Conservation (phyloP, 2,113 vertebrate genomes). For the Odontesthes bonariensis region DNA sequence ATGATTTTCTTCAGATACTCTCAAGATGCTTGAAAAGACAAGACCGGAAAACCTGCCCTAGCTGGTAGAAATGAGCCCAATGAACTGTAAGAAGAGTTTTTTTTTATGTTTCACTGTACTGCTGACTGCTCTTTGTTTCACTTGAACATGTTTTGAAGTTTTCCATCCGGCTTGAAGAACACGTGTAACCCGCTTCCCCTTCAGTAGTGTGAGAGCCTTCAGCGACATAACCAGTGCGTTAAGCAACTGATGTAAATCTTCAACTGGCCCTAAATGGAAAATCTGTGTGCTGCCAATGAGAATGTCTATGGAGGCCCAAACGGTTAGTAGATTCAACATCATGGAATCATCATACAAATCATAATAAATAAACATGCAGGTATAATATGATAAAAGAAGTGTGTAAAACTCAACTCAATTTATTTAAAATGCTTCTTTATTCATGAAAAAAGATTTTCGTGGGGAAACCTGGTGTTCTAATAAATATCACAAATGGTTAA, state of each 20-base stretch:
- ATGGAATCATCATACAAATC: conserved; percentile 5
- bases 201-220: background rate
- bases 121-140: conserved; percentile 6
- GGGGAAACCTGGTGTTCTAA: background rate
- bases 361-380: conserved; percentile 3
- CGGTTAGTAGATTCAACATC: background rate
- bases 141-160: conserved; percentile 3
- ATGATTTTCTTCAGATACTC: conserved; percentile 30
- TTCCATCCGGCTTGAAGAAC: conserved; percentile 41
- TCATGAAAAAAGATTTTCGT: background rate
- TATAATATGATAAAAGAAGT: background rate
- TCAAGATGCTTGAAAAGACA: conserved; percentile 9
- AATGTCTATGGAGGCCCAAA: conserved; percentile 3
- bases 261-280: background rate
- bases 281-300: background rate
- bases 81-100: conserved; percentile 20
- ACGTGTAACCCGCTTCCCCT: conserved; percentile 13
- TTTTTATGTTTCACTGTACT: conserved; percentile 23
- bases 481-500: conserved; percentile 2
- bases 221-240: background rate
- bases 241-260: conserved; percentile 14
- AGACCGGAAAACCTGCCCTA: conserved; percentile 27
- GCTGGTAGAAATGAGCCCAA: conserved; percentile 26
- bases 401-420: background rate
- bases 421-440: background rate